Conservation (phyloP, 2,888 invertebrate species). For the Nomada lathburiana region DNA sequence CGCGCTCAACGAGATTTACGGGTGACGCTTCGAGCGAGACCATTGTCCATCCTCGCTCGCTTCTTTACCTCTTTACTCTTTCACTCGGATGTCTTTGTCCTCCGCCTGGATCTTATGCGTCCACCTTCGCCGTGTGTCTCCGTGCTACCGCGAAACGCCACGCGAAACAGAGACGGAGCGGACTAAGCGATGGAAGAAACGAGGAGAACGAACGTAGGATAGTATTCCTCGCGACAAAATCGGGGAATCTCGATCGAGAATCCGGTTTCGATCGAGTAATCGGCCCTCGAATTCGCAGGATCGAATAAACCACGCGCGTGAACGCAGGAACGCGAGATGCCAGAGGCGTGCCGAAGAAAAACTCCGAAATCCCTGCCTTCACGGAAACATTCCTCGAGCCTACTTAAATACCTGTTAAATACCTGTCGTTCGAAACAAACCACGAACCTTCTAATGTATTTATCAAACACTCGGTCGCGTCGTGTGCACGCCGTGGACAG, state of each 20-base stretch:
- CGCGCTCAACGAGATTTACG: conserved; percentile 84
- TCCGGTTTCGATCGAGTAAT: conserved; percentile 76
- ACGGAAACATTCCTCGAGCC: conserved; percentile 38
- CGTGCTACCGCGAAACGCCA: conserved; percentile 44
- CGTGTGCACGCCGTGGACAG: conserved; percentile 60
- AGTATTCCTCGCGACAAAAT: conserved; percentile 75
- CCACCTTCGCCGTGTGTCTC: conserved; percentile 49
- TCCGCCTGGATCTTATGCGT: conserved; percentile 49
- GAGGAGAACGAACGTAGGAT: conserved; percentile 45
- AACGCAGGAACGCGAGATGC: neutral
- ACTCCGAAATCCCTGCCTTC: neutral
- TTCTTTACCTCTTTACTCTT: conserved; percentile 74
- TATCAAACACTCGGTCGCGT: conserved; percentile 76
- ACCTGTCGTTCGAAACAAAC: conserved; percentile 79
- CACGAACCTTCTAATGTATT: conserved; percentile 78
- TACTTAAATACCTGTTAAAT: conserved; percentile 73
- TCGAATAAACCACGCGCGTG: conserved; percentile 13
- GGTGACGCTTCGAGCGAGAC: conserved; percentile 83
- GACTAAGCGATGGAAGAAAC: conserved; percentile 10
- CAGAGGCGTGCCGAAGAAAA: neutral
- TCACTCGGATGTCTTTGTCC: conserved; percentile 70
- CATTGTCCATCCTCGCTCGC: conserved; percentile 83
- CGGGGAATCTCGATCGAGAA: conserved; percentile 78
- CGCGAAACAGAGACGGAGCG: conserved; percentile 35
- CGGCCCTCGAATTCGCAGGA: conserved; percentile 53